A percentile compares a stretch with the other conserved stretches of the same genome.
phyloP scores from a whole-genome alignment of 2,113 vertebrate species.

The Scytalopus superciliaris region DNA sequence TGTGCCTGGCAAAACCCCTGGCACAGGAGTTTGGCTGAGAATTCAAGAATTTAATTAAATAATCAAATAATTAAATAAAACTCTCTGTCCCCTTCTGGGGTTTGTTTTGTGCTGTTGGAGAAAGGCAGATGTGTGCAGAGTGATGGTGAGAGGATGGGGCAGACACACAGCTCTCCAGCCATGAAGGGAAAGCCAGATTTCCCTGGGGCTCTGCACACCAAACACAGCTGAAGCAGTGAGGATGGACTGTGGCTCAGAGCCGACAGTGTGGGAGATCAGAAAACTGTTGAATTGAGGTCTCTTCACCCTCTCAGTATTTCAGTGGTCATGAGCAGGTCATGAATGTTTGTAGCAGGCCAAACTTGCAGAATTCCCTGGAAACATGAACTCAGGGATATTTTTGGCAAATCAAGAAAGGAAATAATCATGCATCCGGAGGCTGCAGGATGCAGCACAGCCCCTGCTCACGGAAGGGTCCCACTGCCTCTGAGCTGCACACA shows the following conservation, averaged over 20 bases:
- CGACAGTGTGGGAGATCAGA: background rate
- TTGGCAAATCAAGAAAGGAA: conserved; percentile 21
- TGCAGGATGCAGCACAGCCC: background rate
- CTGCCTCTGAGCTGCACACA: background rate
- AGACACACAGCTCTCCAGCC: background rate
- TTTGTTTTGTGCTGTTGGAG: background rate
- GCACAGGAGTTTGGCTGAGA: background rate
- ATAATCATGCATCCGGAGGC: background rate
- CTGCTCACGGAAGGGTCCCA: background rate
- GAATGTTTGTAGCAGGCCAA: background rate
- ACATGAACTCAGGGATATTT: conserved; percentile 1
- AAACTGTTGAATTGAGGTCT: background rate
- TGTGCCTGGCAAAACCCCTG: background rate
- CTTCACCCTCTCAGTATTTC: background rate
- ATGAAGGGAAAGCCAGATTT: background rate
- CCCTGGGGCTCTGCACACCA: background rate
- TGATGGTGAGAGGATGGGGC: background rate
- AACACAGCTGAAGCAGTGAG: background rate
- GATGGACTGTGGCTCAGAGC: background rate
- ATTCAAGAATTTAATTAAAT: background rate
- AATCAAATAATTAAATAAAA: background rate
- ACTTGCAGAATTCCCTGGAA: conserved; percentile 25
- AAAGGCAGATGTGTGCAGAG: background rate
- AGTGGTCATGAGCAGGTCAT: background rate
- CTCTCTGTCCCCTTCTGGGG: background rate